Evolutionary conservation across 1,140 invertebrate species (phyloP).

Genomic region (Spodoptera litura): DNA sequence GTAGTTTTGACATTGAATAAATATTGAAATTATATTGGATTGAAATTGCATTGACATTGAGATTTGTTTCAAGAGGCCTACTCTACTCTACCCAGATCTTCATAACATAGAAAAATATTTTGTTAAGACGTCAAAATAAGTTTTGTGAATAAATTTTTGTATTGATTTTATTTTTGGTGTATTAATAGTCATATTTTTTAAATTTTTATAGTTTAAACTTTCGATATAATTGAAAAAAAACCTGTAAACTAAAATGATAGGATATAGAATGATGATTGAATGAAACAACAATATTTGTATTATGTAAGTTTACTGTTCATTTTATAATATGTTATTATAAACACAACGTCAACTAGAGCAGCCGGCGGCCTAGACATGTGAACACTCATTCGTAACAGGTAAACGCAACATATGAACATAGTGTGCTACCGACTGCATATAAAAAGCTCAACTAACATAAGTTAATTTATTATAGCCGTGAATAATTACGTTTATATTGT

Average conservation of each 20-base stretch:
- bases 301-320: constrained; percentile 78
- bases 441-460: constrained; percentile 51
- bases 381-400: constrained; percentile 41
- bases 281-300: constrained; percentile 77
- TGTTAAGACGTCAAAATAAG: too few relatives aligned
- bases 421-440: constrained; percentile 36
- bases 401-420: constrained; percentile 35
- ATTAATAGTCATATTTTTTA: too few relatives aligned
- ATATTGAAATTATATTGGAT: too few relatives aligned
- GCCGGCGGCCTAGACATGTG: constrained; percentile 26
- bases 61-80: too few relatives aligned
- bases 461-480: constrained; percentile 54
- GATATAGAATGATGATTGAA: constrained; percentile 45
- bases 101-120: too few relatives aligned
- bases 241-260: not conserved
- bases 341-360: constrained; percentile 75
- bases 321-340: constrained; percentile 86
- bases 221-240: too few relatives aligned
- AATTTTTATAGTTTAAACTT: too few relatives aligned
- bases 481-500: constrained; percentile 35
- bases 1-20: too few relatives aligned
- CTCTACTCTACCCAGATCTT: too few relatives aligned
- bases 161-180: too few relatives aligned
- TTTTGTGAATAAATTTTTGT: too few relatives aligned
- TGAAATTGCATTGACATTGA: too few relatives aligned